A percentile compares a stretch with the other conserved stretches of the same genome.
These are phyloP conservation scores for Phyllopteryx taeniolatus DNA, from an alignment of 2,113 vertebrate genomes.

Conservation along the genomic window DNA sequence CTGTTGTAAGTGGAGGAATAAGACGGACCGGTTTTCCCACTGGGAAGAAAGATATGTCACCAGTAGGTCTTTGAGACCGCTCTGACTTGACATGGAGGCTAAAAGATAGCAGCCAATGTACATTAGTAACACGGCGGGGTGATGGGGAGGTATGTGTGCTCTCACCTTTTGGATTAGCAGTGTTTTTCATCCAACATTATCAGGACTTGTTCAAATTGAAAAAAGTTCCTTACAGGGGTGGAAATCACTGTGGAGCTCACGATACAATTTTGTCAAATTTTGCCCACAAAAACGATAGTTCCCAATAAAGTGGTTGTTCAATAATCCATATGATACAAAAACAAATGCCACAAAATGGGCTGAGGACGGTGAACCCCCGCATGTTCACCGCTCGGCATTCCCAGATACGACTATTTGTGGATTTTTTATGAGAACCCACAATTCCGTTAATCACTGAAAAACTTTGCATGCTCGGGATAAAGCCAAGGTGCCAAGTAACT, in stretches of 20 bases:
- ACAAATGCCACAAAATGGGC: not conserved
- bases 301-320: not conserved
- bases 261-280: not conserved
- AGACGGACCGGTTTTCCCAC: slow-evolving; percentile 32
- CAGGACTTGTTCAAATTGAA: not conserved
- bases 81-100: slow-evolving; percentile 30
- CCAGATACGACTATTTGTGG: no score
- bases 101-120: slow-evolving; percentile 25
- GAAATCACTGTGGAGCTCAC: not conserved
- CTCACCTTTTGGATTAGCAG: not conserved
- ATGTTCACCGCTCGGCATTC: no score
- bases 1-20: slow-evolving; percentile 30
- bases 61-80: slow-evolving; percentile 28
- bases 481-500: no score
- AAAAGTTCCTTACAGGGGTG: not conserved
- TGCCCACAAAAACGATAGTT: not conserved
- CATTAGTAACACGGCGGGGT: not conserved
- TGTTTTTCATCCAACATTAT: slow-evolving; percentile 1
- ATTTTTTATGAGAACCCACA: no score
- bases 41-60: slow-evolving; percentile 42
- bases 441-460: no score
- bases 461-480: no score
- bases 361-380: no score
- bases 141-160: slow-evolving; percentile 5
- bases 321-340: not conserved